These are phyloP conservation scores for Drosophila villosipedis DNA, from an alignment of 2,888 invertebrate genomes.

Conservation along the genomic window DNA sequence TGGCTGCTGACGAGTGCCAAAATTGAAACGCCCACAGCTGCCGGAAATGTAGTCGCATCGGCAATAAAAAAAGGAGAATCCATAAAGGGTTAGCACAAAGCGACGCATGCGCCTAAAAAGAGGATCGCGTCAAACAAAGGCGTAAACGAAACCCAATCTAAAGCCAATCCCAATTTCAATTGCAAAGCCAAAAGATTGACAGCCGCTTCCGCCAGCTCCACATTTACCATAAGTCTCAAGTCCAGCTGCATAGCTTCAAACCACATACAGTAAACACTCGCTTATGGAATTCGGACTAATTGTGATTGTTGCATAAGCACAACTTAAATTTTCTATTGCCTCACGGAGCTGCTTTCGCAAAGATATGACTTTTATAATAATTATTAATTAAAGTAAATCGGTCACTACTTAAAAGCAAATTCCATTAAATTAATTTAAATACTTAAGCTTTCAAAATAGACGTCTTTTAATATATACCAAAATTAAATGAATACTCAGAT, in stretches of 20 bases:
- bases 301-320: neutral
- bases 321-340: neutral
- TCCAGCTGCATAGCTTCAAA: constrained; percentile 22
- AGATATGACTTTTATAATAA: neutral
- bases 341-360: neutral
- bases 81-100: constrained; percentile 50
- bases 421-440: no score
- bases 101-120: constrained; percentile 55
- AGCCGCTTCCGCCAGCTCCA: constrained; percentile 58
- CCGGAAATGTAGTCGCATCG: constrained; percentile 66
- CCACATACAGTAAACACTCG: neutral
- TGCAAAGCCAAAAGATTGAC: constrained; percentile 54
- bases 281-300: neutral
- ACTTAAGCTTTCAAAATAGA: no score
- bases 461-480: neutral
- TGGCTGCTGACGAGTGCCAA: constrained; percentile 55
- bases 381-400: neutral
- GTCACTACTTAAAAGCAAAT: no score
- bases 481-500: neutral
- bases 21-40: constrained; percentile 81
- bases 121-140: constrained; percentile 46
- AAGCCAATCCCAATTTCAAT: constrained; percentile 16
- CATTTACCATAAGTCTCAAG: neutral
- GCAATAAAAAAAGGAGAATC: neutral
- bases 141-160: constrained; percentile 8